Base-by-base conservation (phyloP, 2,888 invertebrate species). In the Andrena bucephala region DNA sequence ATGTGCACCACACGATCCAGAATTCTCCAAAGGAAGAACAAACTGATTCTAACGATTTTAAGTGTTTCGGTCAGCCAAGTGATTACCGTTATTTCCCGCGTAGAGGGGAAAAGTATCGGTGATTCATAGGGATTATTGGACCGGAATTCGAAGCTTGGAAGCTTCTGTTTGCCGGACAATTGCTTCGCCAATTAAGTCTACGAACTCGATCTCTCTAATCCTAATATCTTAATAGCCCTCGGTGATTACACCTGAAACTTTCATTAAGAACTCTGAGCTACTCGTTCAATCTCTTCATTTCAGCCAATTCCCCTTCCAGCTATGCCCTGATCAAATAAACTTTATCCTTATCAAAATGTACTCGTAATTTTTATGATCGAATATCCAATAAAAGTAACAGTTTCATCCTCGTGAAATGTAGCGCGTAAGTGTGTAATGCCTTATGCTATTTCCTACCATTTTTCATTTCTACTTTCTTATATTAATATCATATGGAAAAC, bases 161-260 rank as follows among this genome's bases (percentile, higher is more conserved):
- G 59, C 67, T 68, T 68, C 42, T 24, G 48, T 74, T 68, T 74
- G 57, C 16, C 31, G 8, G 48, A 24, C 68, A 59, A 74, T 57
- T 69, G 68, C 57, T 69, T 36, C 24, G 24, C 57, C 68, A 54
- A 69, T 69, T 69, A 57, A 69, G 36, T 57, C 36, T 10, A 1
- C 10, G 27, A 24, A 36, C 31, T n/a, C 68, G 42, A 57, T 59
- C 54, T 24, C 31, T 24, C 24, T 59, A 48, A 74, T 67, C 42
- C 57, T 24, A 42, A 59, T 59, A 68, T 68, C 68, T 74, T 31
- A 31, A 42, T 73, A 16, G 42, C 36, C 57, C 36, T 48, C 42
- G 5, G 6, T 69, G 57, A 57, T 36, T 57, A 59, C 57, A 33
- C 24, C n/a, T n/a, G 59, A 42, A 59, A 69, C 24, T 59, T 36